Evolutionary conservation across 92 coral and sea anemone genomes (phyloP).

Genomic region (Parazoanthus darwini): DNA sequence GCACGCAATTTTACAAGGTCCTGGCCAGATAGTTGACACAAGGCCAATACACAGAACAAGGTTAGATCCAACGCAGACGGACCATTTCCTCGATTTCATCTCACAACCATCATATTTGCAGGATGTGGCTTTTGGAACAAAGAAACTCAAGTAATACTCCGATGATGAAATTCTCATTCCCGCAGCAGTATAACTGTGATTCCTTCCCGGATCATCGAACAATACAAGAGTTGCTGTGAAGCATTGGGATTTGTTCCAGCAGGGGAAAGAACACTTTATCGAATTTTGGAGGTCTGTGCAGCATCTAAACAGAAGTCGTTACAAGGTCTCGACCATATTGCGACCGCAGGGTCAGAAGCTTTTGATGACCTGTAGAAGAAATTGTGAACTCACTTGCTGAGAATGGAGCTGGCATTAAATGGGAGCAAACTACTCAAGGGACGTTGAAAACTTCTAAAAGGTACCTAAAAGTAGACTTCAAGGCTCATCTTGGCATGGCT

Average conservation of each 20-base stretch:
- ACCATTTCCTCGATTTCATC: constrained; percentile 6
- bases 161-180: constrained; percentile 3
- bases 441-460: neutral
- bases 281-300: neutral
- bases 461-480: neutral
- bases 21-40: constrained; percentile 4
- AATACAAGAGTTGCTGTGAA: neutral
- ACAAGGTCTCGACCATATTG: neutral
- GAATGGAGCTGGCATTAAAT: neutral
- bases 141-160: neutral
- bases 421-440: neutral
- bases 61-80: neutral
- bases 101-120: constrained; percentile 8
- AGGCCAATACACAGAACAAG: neutral
- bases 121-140: neutral
- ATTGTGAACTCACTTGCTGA: neutral
- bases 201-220: no score
- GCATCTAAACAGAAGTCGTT: constrained; percentile 14
- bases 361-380: neutral
- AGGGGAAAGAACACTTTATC: neutral
- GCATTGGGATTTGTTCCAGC: neutral
- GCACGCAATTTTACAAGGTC: neutral
- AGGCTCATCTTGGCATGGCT: neutral
- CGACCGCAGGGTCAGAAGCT: neutral
- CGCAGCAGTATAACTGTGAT: neutral